Evolutionary conservation across 1,140 invertebrate genomes (phyloP).

Genomic region (Ooceraea biroi): DNA sequence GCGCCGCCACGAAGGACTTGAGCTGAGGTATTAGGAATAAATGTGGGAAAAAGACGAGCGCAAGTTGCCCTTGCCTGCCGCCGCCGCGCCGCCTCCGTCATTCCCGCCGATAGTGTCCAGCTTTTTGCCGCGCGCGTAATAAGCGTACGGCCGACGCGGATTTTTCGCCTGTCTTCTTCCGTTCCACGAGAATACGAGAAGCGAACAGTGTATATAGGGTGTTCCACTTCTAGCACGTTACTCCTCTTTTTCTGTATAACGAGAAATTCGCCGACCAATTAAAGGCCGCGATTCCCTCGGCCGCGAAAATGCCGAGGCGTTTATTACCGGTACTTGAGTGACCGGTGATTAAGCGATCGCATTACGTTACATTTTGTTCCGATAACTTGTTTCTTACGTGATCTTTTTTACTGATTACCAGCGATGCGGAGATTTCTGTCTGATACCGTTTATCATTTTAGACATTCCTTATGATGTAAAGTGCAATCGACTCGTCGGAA

Average conservation of each 20-base stretch:
- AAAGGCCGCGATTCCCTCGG: background rate
- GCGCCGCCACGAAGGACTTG: background rate
- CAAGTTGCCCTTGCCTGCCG: background rate
- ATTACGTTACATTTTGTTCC: background rate
- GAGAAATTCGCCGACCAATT: background rate
- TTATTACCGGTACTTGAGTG: background rate
- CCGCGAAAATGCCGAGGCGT: background rate
- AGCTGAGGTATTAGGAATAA: constrained; percentile 42
- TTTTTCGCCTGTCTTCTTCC: constrained; percentile 8
- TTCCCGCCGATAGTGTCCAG: constrained; percentile 10
- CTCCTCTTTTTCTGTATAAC: background rate
- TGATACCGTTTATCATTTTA: background rate
- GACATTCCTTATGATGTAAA: background rate
- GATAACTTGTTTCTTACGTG: background rate
- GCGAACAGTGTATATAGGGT: background rate
- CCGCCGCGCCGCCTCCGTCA: too few species aligned
- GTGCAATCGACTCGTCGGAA: constrained; percentile 13
- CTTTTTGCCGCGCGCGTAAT: constrained; percentile 48
- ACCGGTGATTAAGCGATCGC: background rate
- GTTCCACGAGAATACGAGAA: background rate
- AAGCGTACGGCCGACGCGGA: constrained; percentile 1
- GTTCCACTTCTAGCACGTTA: background rate
- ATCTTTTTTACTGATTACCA: background rate
- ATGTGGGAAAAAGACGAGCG: constrained; percentile 25
- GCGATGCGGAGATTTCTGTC: background rate